phyloP scores from a whole-genome alignment of 2,113 vertebrate species.

The Oceanodroma tethys region DNA sequence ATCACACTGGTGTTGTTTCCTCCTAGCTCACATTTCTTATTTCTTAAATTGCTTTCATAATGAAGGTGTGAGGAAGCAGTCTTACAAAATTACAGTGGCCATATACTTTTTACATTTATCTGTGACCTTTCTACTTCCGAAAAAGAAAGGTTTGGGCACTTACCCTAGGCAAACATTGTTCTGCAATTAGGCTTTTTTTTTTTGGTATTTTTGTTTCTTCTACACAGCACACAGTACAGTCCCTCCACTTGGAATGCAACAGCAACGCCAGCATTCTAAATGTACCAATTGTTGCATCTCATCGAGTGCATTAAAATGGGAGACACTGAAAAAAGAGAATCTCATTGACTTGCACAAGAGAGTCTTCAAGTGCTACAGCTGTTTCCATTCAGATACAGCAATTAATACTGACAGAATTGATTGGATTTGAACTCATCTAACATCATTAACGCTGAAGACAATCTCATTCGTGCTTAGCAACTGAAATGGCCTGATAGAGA shows the following conservation, averaged over 20 bases:
- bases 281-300: background rate
- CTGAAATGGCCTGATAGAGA: background rate
- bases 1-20: background rate
- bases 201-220: background rate
- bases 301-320: background rate
- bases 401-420: slow-evolving; percentile 40
- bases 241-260: background rate
- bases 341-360: slow-evolving; percentile 23
- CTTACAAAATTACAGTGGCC: background rate
- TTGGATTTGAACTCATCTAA: slow-evolving; percentile 36
- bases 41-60: background rate
- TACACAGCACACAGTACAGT: background rate
- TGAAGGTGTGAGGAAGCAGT: background rate
- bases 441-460: background rate
- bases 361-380: slow-evolving; percentile 45
- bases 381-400: slow-evolving; percentile 34
- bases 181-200: background rate
- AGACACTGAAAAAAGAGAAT: background rate
- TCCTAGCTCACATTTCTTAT: background rate
- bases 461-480: background rate
- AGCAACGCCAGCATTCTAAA: background rate
- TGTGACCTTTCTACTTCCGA: background rate
- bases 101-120: background rate
- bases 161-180: background rate
- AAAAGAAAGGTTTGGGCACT: background rate